Evolutionary conservation across 2,888 invertebrate species (phyloP), one percentile per base, ranked within the genome.

Genomic region (Zaprionus bogoriensis): DNA sequence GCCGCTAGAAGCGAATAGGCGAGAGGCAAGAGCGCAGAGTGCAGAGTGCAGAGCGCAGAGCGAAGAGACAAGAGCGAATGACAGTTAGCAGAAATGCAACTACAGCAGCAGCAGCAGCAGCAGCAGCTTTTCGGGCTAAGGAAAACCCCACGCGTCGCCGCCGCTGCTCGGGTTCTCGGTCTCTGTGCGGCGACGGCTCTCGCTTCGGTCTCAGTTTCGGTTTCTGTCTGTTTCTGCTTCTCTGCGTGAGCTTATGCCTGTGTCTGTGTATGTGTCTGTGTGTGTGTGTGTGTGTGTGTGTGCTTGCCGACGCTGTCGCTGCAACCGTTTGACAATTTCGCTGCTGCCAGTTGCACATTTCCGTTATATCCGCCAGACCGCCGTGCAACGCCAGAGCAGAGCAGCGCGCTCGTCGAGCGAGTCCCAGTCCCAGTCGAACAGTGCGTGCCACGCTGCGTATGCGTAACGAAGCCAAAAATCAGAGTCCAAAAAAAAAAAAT

Each of bases 261-360:
- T 19, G 23, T 36, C 9, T 28, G 60, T 55, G 58, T 53, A 46
- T 45, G 55, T 67, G 39, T 42, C 45, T 17, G 52, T 52, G 59
- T 53, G 41, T 22, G 57, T 54, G 62, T 57, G 46, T 38, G 53
- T 55, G 65, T 55, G 60, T 59, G 63, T 54, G n/a, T n/a, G n/a
- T 72, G 30, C 39, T 10, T 25, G 25, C 14, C 12, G 22, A 50
- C 65, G 66, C 67, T 61, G 54, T 46, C 50, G 69, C 66, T 75
- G 76, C 61, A 65, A 66, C 51, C 67, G 69, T 64, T 72, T 80
- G 80, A 80, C 84, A 80, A 81, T 77, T 80, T 84, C 67, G 78
- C 69, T 80, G 78, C 75, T 75, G 85, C 82, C 85, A 80, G 85
- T 80, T 80, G 85, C 80, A 84, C 85, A 80, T 80, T 80, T 80